Evolutionary conservation across 1,140 invertebrate genomes (phyloP), one percentile per base, ranked within the genome.

Genomic region (Mercenaria mercenaria): DNA sequence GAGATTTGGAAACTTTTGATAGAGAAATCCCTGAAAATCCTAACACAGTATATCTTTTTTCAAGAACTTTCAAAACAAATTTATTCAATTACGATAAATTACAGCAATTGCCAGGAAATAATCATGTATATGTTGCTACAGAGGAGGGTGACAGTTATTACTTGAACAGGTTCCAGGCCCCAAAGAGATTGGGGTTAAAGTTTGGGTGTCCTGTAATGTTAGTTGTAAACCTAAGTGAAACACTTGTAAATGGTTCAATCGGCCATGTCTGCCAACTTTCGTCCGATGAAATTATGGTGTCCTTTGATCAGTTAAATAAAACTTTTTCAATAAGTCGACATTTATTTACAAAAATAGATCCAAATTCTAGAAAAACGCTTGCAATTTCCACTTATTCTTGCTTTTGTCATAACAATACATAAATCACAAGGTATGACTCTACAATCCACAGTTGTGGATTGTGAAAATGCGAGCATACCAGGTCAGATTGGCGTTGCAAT

Each of bases 361-460:
- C 74, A 37, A 37, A 43, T 77, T 77, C 74, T 43, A 11, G 39
- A 41, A 41, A 32, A 77, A 29, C 6, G 74, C 6, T 23, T 43
- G 2, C 74, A 77, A 29, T 77, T 77, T 77, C 74, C 74, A 50
- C 4, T 41, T 26, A 41, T 41, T 6, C 26, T 77, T 15, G 74
- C 74, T 18, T 77, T 43, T 47, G 74, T 4, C 15, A 32, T 77
- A 3, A 77, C 74, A 11, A 77, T 77, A 23, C 74, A 77, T 50
- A 77, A 77, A 47, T 77, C 74, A 23, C 74, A 77, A n/a, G 74
- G 74, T 13, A 77, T 77, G 74, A 23, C 39, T 29, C 15, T 77
- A 15, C 11, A 41, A 29, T 77, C 8, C 8, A 13, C 43, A 2
- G 43, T 43, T 37, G 39, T 77, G 41, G 43, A 77, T 50, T 77